Conservation (phyloP, 2,113 vertebrate species). For the Alosa alosa region DNA sequence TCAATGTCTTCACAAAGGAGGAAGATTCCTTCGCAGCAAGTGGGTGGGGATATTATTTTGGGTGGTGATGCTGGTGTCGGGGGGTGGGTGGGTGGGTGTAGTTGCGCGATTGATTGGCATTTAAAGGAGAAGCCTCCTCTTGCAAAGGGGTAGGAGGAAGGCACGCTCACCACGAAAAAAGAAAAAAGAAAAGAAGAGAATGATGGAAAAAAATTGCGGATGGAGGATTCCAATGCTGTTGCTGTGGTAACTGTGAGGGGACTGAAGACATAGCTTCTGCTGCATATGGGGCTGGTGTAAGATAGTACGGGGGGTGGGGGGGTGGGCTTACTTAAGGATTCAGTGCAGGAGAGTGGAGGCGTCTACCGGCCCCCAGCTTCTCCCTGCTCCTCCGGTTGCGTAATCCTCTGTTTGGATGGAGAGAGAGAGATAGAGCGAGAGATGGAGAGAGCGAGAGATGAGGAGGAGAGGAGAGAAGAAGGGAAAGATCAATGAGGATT, state of each 20-base stretch:
- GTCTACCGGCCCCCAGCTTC: constrained; percentile 60
- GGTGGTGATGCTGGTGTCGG: neutral
- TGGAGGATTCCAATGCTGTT: constrained; percentile 76
- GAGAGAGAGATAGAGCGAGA: neutral
- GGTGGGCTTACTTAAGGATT: constrained; percentile 72
- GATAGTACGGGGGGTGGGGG: constrained; percentile 48
- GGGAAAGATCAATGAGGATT: constrained; percentile 66
- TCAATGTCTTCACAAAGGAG: neutral
- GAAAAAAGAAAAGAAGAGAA: constrained; percentile 27
- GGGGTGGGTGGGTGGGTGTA: constrained; percentile 39
- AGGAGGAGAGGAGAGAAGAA: constrained; percentile 31
- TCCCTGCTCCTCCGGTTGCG: constrained; percentile 58
- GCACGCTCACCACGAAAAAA: constrained; percentile 30
- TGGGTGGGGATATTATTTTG: constrained; percentile 56
- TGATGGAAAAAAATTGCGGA: constrained; percentile 50
- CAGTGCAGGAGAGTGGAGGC: constrained; percentile 67
- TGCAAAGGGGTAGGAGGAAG: constrained; percentile 68
- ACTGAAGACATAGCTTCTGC: constrained; percentile 62
- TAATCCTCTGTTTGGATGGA: constrained; percentile 59
- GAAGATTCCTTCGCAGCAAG: constrained; percentile 34
- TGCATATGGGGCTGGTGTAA: neutral
- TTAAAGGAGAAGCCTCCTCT: constrained; percentile 61
- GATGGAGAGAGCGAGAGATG: neutral
- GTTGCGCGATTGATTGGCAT: constrained; percentile 72
- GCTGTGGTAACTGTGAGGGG: constrained; percentile 74